phyloP scores from a whole-genome alignment of 2,797 vertebrate genomes.

The Apogon talboti region DNA sequence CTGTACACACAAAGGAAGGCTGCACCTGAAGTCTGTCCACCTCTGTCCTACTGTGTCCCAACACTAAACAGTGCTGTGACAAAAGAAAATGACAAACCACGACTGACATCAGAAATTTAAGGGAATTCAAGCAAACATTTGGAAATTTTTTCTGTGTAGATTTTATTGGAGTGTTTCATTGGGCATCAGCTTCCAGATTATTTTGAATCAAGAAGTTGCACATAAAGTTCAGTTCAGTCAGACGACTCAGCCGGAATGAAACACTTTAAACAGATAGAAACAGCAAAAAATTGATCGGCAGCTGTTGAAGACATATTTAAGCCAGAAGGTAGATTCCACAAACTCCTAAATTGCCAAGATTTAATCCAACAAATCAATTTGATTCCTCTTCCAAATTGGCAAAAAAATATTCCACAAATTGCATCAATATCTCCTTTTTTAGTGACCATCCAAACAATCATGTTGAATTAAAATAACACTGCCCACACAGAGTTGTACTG shows the following conservation, averaged over 20 bases:
- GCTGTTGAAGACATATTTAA: too few species aligned
- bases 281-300: too few species aligned
- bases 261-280: too few species aligned
- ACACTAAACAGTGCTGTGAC: conserved; percentile 22
- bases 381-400: too few species aligned
- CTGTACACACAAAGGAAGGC: conserved; percentile 20
- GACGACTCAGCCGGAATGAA: conserved; percentile 1
- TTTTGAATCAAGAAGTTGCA: conserved; percentile 4
- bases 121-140: neutral
- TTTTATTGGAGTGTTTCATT: conserved; percentile 16
- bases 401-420: too few species aligned
- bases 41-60: conserved; percentile 20
- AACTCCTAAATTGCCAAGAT: too few species aligned
- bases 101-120: conserved; percentile 1
- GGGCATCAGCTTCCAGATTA: conserved; percentile 6
- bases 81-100: conserved; percentile 3
- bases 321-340: too few species aligned
- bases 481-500: too few species aligned
- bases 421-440: too few species aligned
- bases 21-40: conserved; percentile 18
- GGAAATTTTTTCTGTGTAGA: conserved; percentile 11
- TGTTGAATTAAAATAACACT: too few species aligned
- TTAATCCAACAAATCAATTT: too few species aligned
- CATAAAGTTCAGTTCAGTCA: conserved; percentile 32
- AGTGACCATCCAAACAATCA: too few species aligned